Conservation (phyloP, 2,113 vertebrate genomes). For the Clinocottus analis region DNA sequence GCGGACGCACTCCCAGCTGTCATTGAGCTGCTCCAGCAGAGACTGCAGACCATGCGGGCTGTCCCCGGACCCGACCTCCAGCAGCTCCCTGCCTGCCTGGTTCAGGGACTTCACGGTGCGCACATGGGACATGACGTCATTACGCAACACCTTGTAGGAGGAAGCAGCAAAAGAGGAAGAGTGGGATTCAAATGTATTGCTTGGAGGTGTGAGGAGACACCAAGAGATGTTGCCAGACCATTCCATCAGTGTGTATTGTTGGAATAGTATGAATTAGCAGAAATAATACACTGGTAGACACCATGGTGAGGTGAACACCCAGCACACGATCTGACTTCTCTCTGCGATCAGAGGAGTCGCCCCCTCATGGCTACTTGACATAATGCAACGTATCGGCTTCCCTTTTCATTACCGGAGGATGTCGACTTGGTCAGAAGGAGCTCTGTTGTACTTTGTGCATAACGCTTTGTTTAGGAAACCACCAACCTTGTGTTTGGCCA, state of each 20-base stretch:
- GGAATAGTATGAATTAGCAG: background rate
- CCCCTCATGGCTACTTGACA: background rate
- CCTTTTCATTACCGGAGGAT: background rate
- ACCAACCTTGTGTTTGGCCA: constrained; percentile 92
- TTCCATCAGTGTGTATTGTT: background rate
- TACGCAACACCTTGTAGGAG: constrained; percentile 84
- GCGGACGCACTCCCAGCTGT: constrained; percentile 88
- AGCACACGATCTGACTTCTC: background rate
- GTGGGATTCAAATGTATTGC: background rate
- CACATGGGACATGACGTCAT: constrained; percentile 89
- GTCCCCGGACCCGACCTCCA: constrained; percentile 82
- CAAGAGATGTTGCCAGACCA: background rate
- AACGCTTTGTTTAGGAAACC: background rate
- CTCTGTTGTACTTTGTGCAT: background rate
- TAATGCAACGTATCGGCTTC: background rate
- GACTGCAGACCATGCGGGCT: constrained; percentile 82
- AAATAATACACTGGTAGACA: background rate
- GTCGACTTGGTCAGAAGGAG: background rate
- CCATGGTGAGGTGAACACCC: background rate
- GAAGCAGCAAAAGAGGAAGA: background rate
- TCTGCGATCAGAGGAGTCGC: background rate
- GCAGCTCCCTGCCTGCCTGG: constrained; percentile 83
- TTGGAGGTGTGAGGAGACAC: background rate
- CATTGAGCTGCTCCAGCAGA: constrained; percentile 83
- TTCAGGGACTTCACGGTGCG: constrained; percentile 87